phyloP scores from a whole-genome alignment of 2,113 vertebrate genomes.

The Sialia sialis region DNA sequence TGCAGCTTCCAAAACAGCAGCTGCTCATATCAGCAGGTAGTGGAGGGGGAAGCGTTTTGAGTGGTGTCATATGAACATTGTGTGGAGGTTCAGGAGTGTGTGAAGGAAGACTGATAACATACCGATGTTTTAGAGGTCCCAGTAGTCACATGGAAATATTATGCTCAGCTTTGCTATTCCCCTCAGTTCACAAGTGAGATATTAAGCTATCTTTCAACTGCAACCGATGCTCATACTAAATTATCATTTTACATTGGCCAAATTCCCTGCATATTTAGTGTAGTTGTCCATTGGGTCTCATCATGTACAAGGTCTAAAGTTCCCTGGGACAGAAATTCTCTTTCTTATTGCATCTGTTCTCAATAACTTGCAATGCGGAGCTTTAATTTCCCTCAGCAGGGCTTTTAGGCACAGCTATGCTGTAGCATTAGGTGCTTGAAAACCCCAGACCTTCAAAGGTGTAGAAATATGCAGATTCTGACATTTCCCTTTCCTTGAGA shows the following conservation, averaged over 20 bases:
- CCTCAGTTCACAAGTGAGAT: neutral
- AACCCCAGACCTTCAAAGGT: neutral
- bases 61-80: neutral
- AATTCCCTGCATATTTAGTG: neutral
- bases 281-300: neutral
- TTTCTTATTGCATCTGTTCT: neutral
- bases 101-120: neutral
- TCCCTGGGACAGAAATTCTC: neutral
- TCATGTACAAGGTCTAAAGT: rapidly evolving
- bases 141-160: neutral
- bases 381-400: neutral
- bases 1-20: neutral
- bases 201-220: neutral
- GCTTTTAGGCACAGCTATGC: neutral
- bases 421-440: neutral
- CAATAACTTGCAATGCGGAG: neutral
- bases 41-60: neutral
- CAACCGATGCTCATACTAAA: neutral
- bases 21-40: neutral
- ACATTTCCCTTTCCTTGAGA: neutral
- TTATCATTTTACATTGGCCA: neutral
- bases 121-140: neutral
- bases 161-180: neutral
- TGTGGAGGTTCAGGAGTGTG: neutral
- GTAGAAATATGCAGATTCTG: neutral